phyloP scores from a whole-genome alignment of 1,140 invertebrate genomes.

The Drosophila pruinosa region DNA sequence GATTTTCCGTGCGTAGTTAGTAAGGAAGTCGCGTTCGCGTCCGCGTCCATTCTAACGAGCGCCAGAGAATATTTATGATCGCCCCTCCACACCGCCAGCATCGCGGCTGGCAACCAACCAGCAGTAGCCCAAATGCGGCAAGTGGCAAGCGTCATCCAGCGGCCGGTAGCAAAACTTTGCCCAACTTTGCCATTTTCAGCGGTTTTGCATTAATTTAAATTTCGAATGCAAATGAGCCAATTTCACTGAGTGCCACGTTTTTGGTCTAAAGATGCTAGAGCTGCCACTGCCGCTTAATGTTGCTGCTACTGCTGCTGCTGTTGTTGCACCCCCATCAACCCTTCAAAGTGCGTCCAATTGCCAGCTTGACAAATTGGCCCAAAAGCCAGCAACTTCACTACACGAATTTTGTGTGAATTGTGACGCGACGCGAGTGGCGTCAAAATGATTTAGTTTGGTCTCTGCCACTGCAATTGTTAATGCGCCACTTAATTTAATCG shows the following conservation, averaged over 20 bases:
- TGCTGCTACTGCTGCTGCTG: not conserved
- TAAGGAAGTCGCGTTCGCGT: conserved; percentile 80
- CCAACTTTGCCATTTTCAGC: conserved; percentile 71
- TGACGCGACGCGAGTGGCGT: conserved; percentile 52
- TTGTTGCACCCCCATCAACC: conserved; percentile 37
- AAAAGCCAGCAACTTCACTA: conserved; percentile 30
- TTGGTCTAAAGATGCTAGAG: conserved; percentile 43
- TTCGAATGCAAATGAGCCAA: conserved; percentile 82
- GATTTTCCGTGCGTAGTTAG: conserved; percentile 79
- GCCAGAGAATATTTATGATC: conserved; percentile 81
- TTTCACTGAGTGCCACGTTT: conserved; percentile 75
- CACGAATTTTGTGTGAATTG: conserved; percentile 49
- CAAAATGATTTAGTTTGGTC: conserved; percentile 70
- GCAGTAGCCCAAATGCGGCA: not conserved
- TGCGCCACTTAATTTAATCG: conserved; percentile 67
- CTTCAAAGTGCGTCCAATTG: conserved; percentile 63
- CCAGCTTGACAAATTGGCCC: conserved; percentile 71
- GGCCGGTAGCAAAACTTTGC: conserved; percentile 58
- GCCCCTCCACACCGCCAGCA: conserved; percentile 20
- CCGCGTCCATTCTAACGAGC: conserved; percentile 73
- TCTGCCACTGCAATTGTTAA: conserved; percentile 53
- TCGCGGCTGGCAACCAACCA: not conserved
- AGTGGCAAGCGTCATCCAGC: conserved; percentile 12
- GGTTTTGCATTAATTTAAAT: conserved; percentile 83
- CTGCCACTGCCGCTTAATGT: not conserved